Evolutionary conservation across 1,140 invertebrate species (phyloP), one percentile per base, ranked within the genome.

Genomic region (Reticulitermes speratus): DNA sequence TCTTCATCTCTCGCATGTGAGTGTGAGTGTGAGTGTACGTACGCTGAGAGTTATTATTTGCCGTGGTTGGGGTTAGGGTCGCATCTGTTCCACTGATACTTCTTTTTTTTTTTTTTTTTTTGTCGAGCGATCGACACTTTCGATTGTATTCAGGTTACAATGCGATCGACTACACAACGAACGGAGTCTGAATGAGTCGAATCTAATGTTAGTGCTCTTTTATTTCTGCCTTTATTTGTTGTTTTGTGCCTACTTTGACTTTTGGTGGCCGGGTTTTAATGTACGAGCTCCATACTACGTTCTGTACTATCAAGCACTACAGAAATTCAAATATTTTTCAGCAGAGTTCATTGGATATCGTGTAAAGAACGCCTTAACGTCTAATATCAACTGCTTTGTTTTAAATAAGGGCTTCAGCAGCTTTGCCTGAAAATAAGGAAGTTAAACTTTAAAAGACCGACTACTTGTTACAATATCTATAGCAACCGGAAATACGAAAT

Each of bases 101-200:
- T 75, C 11, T 75, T 75, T 8, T 8, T 59, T 59, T 59, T 59
- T 59, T 59, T 59, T 5, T 59, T 59, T 65, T 75, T 75, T 30
- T 75, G 65, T 75, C 25, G 65, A 75, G 65, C 65, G 65, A 75
- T 75, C 65, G 65, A 75, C 65, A 75, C 65, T 75, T 75, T 75
- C 65, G 65, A 75, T 75, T 75, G 65, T 75, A 25, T 75, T 75
- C 65, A 75, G n/a, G 65, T n/a, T 75, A 75, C 65, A 75, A 75
- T 75, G 65, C 65, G 65, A 30, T 75, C 65, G 52, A 21, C 19
- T 55, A 14, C n/a, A 30, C 65, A 75, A 30, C 65, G 8, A 75
- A 75, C 65, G 8, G 65, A 25, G 25, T 75, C n/a, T 75, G 65
- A 75, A 75, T 75, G 65, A 30, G 65, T n/a, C n/a, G 65, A n/a